Base-by-base conservation (phyloP, 2,797 vertebrate species). In the Peromyscus aztecus region DNA sequence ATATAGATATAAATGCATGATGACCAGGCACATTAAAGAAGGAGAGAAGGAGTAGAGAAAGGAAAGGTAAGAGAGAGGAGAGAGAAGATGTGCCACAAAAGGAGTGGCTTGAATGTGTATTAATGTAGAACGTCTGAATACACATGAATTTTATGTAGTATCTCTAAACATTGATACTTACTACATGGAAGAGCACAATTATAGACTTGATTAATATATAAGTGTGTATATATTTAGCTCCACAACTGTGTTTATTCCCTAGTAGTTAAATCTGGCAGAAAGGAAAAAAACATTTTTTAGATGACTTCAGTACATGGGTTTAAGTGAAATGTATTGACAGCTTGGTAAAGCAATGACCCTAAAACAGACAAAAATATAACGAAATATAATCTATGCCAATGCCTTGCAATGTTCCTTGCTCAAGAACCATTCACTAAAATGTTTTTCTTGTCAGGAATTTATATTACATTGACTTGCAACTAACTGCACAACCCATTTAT, bases 371-470 rank as follows among this genome's bases (percentile, higher is more conserved):
- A 59, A 61, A 55, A 9, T 71, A 21, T 11, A 13, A 16, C 61
- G 19, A 57, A 94, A 97, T 94, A 81, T 0, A 94, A 95, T 92
- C 49, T 80, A 87, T 90, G 82, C 37, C 37, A 89, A 90, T 92
- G 21, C 29, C 12, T 52, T 73, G 3, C 29, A 95, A 69, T 97
- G 46, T 46, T 76, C 5, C 71, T 96, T 37, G 91, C 23, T 40
- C 4, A 80, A 31, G 55, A 37, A 89, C 13, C 59, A 63, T 67
- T 97, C 52, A 95, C 75, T 92, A 80, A 94, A 31, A 9, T 65
- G 0, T 57, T 97, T 93, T 96, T 29, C 27, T 92, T 11, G 24
- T 4, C 5, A 57, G 23, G 10, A 4, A 29, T 89, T 97, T 49
- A 55, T 80, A 49, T 34, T 59, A 4, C 34, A 27, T 69, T 96